Evolutionary conservation across 2,888 invertebrate genomes (phyloP), one percentile per base, ranked within the genome.

Genomic region (Drosophila fungiperda): DNA sequence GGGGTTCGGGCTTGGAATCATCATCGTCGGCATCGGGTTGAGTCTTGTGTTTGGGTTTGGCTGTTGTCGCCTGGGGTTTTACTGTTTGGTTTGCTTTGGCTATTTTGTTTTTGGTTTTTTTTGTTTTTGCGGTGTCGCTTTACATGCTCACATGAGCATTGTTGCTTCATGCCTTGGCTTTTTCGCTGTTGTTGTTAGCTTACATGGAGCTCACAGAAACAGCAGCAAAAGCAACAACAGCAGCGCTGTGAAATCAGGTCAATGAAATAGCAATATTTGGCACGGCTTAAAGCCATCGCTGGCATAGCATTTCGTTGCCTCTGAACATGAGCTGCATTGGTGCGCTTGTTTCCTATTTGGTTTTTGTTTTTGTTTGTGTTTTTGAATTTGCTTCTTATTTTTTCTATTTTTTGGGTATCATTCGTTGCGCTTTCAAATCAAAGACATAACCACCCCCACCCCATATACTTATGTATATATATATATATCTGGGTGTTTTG

Each of bases 221-320:
- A 15, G 45, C 45, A 45, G 48, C 63, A 59, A 55, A 49, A 57
- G 49, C 35, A 65, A 45, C 57, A 64, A 54, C 57, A 67, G n/a
- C 72, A 62, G 55, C 74, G 42, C 70, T 71, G 49, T 53, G 64
- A 86, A 91, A 91, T 89, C 87, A 92, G 91, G 92, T 91, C 91
- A 91, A 91, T 91, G 91, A 91, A 90, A 92, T 85, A 86, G 84
- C 86, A 88, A 88, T 80, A 83, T 87, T 87, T 87, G 90, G 87
- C 86, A 79, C 75, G 83, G 80, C 79, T 75, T 78, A 63, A 75
- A 86, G 75, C 74, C 84, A 73, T 73, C 75, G 75, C 58, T 75
- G 78, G 80, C 80, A 76, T 81, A 80, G 80, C 74, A 72, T 85
- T 85, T 79, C 77, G 73, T 71, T 58, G 68, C 55, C 66, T 53